Percentiles rank a stretch among this genome's conserved stretches.
These are phyloP conservation scores for Colius striatus DNA, from an alignment of 2,113 vertebrate genomes.

Conservation along the genomic window DNA sequence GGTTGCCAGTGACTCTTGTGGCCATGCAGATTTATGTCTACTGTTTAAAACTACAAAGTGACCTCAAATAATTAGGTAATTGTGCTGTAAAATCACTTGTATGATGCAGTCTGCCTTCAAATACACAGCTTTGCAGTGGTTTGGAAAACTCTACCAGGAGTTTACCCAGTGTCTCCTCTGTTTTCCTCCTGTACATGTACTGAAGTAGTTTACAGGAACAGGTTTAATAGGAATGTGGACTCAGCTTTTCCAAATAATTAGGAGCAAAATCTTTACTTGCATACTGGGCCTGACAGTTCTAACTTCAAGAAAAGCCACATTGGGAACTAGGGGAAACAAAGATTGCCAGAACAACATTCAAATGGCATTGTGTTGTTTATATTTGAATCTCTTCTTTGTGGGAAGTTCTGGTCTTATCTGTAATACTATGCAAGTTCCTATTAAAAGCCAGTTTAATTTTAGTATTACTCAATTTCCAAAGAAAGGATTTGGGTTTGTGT, in stretches of 20 bases:
- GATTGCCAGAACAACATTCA: not conserved
- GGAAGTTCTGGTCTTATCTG: not conserved
- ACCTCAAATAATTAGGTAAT: not conserved
- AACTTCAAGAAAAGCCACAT: not conserved
- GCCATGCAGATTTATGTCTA: not conserved
- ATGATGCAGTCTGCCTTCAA: not conserved
- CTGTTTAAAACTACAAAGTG: not conserved
- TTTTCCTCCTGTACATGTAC: not conserved
- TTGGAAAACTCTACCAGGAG: not conserved
- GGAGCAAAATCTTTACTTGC: not conserved
- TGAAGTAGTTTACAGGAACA: not conserved
- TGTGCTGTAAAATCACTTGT: not conserved
- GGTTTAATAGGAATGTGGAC: not conserved
- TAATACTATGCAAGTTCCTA: not conserved
- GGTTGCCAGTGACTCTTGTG: not conserved
- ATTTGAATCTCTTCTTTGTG: not conserved
- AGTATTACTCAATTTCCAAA: conserved; percentile 45
- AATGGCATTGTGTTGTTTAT: not conserved
- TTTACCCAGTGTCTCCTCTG: not conserved
- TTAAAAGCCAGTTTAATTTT: conserved; percentile 4
- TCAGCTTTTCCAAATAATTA: conserved; percentile 22
- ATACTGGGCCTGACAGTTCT: not conserved
- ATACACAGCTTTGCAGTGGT: not conserved
- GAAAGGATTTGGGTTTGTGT: not conserved
- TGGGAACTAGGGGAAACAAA: conserved; percentile 3